These are phyloP conservation scores for Ochropleura leucogaster DNA, from an alignment of 2,888 invertebrate genomes.

Conservation along the genomic window DNA sequence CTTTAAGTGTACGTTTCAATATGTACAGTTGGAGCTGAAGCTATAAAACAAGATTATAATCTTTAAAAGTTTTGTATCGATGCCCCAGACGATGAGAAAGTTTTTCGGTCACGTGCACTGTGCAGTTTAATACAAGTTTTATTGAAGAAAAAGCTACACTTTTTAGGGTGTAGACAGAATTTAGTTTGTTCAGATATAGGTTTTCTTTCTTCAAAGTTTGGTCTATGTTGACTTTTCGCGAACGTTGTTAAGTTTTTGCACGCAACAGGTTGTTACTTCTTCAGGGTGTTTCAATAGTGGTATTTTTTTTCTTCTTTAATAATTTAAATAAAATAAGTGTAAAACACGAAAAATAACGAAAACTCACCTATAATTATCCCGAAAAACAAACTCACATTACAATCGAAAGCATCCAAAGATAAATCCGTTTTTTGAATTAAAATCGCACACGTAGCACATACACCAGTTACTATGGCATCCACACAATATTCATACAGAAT, in stretches of 20 bases:
- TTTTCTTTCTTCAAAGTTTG: conserved; percentile 14
- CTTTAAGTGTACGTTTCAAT: conserved; percentile 3
- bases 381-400: conserved; percentile 76
- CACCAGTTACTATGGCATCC: conserved; percentile 63
- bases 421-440: conserved; percentile 65
- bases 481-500: conserved; percentile 52
- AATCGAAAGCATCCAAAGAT: conserved; percentile 70
- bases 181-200: neutral
- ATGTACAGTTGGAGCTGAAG: conserved; percentile 15
- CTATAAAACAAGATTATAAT: conserved; percentile 38
- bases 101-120: conserved; percentile 47
- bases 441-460: conserved; percentile 69
- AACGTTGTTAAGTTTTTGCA: conserved; percentile 4
- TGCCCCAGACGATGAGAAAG: conserved; percentile 46
- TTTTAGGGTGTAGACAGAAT: conserved; percentile 5
- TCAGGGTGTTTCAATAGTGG: neutral
- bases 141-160: conserved; percentile 19
- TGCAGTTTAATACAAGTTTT: conserved; percentile 26
- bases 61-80: conserved; percentile 37
- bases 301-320: neutral
- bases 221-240: neutral
- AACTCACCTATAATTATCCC: conserved; percentile 73
- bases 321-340: neutral
- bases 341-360: neutral
- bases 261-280: conserved; percentile 19